Conservation (phyloP, 2,888 invertebrate genomes). For the Volucella zonaria region DNA sequence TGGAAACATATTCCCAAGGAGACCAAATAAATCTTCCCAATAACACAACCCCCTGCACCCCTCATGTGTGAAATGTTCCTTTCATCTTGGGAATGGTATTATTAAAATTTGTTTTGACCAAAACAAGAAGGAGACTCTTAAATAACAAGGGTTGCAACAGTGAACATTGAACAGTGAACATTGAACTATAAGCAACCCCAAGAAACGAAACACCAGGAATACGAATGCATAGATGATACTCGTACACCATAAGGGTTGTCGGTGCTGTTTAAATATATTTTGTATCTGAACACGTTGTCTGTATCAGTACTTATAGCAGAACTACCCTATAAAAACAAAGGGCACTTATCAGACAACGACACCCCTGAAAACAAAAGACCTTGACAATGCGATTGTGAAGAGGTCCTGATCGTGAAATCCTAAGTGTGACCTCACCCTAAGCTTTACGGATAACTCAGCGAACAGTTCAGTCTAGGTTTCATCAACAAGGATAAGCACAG, state of each 20-base stretch:
- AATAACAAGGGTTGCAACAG: not conserved
- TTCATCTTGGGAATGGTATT: constrained; percentile 23
- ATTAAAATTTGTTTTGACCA: constrained; percentile 73
- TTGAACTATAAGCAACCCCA: not conserved
- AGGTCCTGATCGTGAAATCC: constrained; percentile 55
- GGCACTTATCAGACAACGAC: constrained; percentile 41
- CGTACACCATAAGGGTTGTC: constrained; percentile 21
- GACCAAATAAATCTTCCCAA: constrained; percentile 60
- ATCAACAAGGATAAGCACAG: constrained; percentile 23
- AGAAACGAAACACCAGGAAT: constrained; percentile 8
- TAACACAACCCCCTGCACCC: not conserved
- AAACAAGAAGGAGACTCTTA: constrained; percentile 50
- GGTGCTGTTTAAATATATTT: constrained; percentile 35
- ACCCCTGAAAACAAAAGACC: constrained; percentile 49
- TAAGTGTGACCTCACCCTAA: constrained; percentile 9
- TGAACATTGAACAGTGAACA: not conserved
- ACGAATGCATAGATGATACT: not conserved
- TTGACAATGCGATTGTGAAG: constrained; percentile 41
- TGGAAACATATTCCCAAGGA: constrained; percentile 53
- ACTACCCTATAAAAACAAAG: constrained; percentile 30
- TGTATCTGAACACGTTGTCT: constrained; percentile 10
- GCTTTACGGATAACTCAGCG: constrained; percentile 30
- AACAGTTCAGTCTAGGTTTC: constrained; percentile 58
- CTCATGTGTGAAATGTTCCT: constrained; percentile 1
- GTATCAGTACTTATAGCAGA: no score